These are phyloP conservation scores for Galeopterus variegatus DNA, from an alignment of 2,113 vertebrate species.

Conservation along the genomic window DNA sequence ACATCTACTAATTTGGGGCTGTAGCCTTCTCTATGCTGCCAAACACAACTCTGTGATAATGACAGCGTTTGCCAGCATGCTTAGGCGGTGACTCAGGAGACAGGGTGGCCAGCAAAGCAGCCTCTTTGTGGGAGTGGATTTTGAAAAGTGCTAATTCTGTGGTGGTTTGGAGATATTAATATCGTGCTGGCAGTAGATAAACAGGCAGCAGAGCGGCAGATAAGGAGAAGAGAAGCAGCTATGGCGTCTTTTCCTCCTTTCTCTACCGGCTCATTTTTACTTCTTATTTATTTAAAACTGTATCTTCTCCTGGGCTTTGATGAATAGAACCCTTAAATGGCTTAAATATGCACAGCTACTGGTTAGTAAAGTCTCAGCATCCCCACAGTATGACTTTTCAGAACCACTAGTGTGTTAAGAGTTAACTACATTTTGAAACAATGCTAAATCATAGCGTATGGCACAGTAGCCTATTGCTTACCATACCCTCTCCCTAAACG, in stretches of 20 bases:
- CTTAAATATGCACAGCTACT: neutral
- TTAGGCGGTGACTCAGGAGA: conserved; percentile 81
- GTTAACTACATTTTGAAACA: conserved; percentile 65
- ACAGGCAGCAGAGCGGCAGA: conserved; percentile 80
- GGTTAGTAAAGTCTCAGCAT: neutral
- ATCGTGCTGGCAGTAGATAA: conserved; percentile 81
- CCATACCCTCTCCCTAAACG: conserved; percentile 78
- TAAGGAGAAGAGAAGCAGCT: conserved; percentile 68
- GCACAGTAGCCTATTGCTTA: conserved; percentile 77
- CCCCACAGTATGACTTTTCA: neutral
- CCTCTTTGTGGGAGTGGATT: conserved; percentile 85
- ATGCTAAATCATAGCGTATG: conserved; percentile 75
- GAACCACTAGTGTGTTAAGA: conserved; percentile 54
- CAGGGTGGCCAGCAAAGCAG: conserved; percentile 81
- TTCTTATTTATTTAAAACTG: conserved; percentile 32
- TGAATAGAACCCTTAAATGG: neutral
- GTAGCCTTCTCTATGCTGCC: conserved; percentile 67
- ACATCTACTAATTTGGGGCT: conserved; percentile 67
- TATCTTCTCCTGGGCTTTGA: neutral
- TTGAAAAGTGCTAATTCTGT: conserved; percentile 85
- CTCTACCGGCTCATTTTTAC: neutral
- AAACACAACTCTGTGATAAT: conserved; percentile 70
- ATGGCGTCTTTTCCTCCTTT: conserved; percentile 62
- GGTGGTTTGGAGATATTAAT: conserved; percentile 83
- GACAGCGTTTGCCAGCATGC: conserved; percentile 77